These are phyloP conservation scores for Megamerina dolium DNA, from an alignment of 2,888 invertebrate species.

Conservation along the genomic window DNA sequence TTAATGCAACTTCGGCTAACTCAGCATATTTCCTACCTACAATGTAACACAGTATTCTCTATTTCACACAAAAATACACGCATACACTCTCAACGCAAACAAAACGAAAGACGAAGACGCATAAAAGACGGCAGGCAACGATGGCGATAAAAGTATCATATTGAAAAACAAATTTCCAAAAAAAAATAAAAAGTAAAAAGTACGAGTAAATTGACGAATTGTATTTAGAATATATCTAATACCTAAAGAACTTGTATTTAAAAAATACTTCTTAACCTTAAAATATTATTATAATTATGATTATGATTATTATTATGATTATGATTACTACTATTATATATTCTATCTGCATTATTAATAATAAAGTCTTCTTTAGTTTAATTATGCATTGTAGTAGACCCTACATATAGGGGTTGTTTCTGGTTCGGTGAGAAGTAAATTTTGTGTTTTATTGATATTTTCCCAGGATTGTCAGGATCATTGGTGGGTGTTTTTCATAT, in stretches of 20 bases:
- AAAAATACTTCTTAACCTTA: conserved; percentile 14
- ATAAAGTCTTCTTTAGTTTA: conserved; percentile 44
- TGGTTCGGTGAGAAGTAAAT: too few species aligned
- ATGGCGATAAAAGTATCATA: background rate
- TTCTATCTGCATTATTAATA: too few species aligned
- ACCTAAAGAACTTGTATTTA: conserved; percentile 15
- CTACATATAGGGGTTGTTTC: too few species aligned
- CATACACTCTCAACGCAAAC: conserved; percentile 6
- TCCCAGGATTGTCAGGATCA: conserved; percentile 8
- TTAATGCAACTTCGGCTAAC: too few species aligned
- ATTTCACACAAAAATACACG: too few species aligned
- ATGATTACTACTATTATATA: too few species aligned
- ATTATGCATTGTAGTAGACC: conserved; percentile 14
- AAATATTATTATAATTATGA: too few species aligned
- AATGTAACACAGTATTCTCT: too few species aligned
- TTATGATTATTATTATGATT: too few species aligned
- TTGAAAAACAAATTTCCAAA: too few species aligned
- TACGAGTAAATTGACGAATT: conserved; percentile 15
- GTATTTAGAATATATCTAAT: conserved; percentile 16
- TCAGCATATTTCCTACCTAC: too few species aligned
- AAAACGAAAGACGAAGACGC: background rate
- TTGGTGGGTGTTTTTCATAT: background rate
- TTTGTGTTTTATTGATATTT: background rate
- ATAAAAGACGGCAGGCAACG: background rate
- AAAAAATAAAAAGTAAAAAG: too few species aligned